Evolutionary conservation across 92 coral and sea anemone genomes (phyloP).

Genomic region (Micromussa lordhowensis): DNA sequence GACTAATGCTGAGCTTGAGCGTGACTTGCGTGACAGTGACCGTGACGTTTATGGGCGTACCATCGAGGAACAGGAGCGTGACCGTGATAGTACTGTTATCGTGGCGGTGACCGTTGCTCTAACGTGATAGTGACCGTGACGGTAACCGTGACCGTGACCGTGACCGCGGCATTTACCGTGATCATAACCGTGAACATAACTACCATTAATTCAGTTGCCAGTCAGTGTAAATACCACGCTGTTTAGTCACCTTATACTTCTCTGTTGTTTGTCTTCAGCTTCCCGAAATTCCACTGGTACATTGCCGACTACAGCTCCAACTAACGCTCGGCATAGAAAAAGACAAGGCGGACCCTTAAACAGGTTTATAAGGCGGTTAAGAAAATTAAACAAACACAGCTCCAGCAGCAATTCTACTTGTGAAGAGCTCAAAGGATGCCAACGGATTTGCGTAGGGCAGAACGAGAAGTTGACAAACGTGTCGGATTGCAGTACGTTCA

Average conservation of each 20-base stretch:
- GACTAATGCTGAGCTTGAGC: not conserved
- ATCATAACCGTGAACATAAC: no score
- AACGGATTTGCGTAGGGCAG: constrained; percentile 47
- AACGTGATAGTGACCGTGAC: not conserved
- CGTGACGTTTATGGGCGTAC: not conserved
- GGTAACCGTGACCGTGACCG: not conserved
- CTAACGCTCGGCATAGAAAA: not conserved
- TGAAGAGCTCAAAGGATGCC: constrained; percentile 2
- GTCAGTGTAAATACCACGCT: not conserved
- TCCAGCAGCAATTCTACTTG: constrained; percentile 12
- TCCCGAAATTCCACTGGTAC: not conserved
- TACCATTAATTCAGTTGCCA: not conserved
- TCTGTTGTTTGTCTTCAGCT: not conserved
- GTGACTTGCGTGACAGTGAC: not conserved
- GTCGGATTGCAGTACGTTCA: constrained; percentile 34
- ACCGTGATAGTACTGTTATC: not conserved
- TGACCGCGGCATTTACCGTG: not conserved
- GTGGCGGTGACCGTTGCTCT: not conserved
- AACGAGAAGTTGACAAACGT: constrained; percentile 21
- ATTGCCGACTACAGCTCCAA: not conserved
- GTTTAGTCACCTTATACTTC: not conserved
- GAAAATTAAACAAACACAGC: not conserved
- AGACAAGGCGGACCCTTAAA: constrained; percentile 27
- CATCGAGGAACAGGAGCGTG: not conserved
- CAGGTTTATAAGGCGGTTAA: not conserved